Evolutionary conservation across 2,113 vertebrate genomes (phyloP), one percentile per base, ranked within the genome.

Genomic region (Spea multiplicata): DNA sequence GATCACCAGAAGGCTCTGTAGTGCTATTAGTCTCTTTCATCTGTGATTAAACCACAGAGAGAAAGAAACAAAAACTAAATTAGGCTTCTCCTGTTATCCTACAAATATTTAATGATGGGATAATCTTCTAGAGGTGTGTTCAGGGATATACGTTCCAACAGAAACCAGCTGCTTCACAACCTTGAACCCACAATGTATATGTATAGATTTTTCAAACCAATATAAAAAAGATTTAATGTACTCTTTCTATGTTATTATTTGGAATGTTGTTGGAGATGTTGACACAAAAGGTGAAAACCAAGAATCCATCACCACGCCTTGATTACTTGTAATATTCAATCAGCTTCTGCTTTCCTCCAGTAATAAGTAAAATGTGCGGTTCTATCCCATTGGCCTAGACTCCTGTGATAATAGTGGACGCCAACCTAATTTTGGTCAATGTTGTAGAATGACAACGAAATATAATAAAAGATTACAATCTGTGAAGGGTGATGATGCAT

Each of bases 51-150:
- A 91, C 90, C 89, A 89, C 86, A 87, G 88, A 90, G 91, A 93
- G 91, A 92, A 91, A 91, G 92, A 93, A 94, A 93, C 92, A 93
- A 94, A 93, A 94, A 91, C 92, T 90, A 93, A 92, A 93, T 93
- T 94, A 93, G 92, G 90, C 91, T 90, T 93, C 90, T 90, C 87
- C 90, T 92, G 90, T 91, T 93, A 92, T 91, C 90, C 91, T 91
- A 91, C 92, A 93, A 93, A 93, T 91, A 91, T 93, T 93, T 93
- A 93, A 93, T 91, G 92, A 93, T 44, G 87, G 91, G 89, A 91
- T 93, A 91, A 91, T 93, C 92, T 93, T 87, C 84, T 90, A 84
- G 88, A 92, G 92, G 90, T 91, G 89, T 76, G 89, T 91, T 88
- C 84, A 81, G 90, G 91, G 88, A 89, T 88, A 87, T 17, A 9